These are phyloP conservation scores for Ceratitis capitata DNA, from an alignment of 1,140 invertebrate genomes.

Conservation along the genomic window DNA sequence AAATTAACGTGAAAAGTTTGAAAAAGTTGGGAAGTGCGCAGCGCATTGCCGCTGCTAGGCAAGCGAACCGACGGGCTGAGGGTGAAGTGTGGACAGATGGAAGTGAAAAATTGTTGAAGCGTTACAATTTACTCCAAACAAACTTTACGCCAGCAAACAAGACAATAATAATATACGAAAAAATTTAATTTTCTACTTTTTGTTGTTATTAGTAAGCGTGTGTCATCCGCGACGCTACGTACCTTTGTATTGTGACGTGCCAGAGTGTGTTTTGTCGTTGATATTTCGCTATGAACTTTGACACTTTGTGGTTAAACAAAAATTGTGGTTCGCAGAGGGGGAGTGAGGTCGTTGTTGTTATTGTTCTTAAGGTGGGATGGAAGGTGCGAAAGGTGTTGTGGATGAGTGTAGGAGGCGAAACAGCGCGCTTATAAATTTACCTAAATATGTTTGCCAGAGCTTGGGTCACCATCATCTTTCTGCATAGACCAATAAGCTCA, in stretches of 20 bases:
- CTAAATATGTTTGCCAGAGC: no score
- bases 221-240: neutral
- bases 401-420: neutral
- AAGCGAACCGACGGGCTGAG: neutral
- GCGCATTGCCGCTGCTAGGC: neutral
- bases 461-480: no score
- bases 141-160: neutral
- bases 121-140: neutral
- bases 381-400: neutral
- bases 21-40: no score
- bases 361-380: neutral
- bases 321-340: neutral
- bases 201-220: neutral
- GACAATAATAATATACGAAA: neutral
- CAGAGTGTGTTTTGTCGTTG: neutral
- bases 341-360: neutral
- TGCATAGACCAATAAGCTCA: no score
- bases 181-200: neutral
- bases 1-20: constrained; percentile 33
- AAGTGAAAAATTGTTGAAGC: neutral
- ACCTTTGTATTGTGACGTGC: neutral
- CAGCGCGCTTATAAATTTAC: no score
- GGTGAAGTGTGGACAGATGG: neutral
- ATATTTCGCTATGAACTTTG: constrained; percentile 7
- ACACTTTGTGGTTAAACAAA: constrained; percentile 1